A percentile compares a stretch with the other conserved stretches of the same genome.
phyloP scores from a whole-genome alignment of 2,888 invertebrate species.

The Allacma fusca region DNA sequence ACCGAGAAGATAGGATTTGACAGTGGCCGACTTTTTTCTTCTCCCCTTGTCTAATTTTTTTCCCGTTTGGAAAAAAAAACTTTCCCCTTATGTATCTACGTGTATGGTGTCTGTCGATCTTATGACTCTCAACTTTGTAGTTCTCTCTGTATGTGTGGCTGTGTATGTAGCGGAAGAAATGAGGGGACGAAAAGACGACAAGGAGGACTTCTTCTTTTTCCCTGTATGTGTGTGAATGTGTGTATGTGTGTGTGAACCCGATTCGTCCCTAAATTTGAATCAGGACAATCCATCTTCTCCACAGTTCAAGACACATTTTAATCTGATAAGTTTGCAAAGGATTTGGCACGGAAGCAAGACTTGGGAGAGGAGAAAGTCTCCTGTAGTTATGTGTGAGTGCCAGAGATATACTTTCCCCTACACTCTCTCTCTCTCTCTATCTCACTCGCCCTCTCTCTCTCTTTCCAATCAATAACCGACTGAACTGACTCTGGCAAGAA shows the following conservation, averaged over 20 bases:
- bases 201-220: slow-evolving; percentile 35
- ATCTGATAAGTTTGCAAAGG: slow-evolving; percentile 45
- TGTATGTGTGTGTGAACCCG: slow-evolving; percentile 5
- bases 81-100: too few relatives aligned
- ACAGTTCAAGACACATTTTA: slow-evolving; percentile 44
- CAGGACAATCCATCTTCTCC: slow-evolving; percentile 44
- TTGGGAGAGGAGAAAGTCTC: not conserved
- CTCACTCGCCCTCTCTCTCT: not conserved
- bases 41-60: too few relatives aligned
- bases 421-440: slow-evolving; percentile 5
- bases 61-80: not conserved
- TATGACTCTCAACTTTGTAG: not conserved
- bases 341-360: slow-evolving; percentile 43
- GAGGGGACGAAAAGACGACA: slow-evolving; percentile 20
- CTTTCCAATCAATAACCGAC: slow-evolving; percentile 35
- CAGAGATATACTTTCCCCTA: not conserved
- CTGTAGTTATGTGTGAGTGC: not conserved
- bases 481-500: slow-evolving; percentile 20
- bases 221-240: not conserved
- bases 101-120: slow-evolving; percentile 18
- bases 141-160: slow-evolving; percentile 5
- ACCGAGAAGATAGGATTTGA: slow-evolving; percentile 24
- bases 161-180: slow-evolving; percentile 26
- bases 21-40: slow-evolving; percentile 25
- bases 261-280: slow-evolving; percentile 41